Base-by-base conservation (phyloP, 1,140 invertebrate species). In the Drosophila lowei region DNA sequence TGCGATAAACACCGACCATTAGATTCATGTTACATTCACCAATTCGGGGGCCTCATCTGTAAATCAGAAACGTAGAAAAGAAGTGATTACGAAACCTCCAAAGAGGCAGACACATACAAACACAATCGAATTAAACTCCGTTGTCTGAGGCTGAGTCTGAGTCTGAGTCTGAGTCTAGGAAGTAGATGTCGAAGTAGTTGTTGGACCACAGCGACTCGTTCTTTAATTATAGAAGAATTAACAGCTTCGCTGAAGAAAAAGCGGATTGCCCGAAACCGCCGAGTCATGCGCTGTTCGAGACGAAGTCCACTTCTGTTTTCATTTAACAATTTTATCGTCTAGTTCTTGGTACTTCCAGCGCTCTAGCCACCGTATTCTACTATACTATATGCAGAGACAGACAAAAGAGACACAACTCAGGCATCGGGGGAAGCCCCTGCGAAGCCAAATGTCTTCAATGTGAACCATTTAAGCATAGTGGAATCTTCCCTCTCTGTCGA, bases 161-260 rank as follows among this genome's bases (percentile, higher is more conserved):
- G 23, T 25, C 23, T 4, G 23, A 23, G 23, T 23, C 23, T 4
- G 23, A 46, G 44, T 77, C 80, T 73, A 86, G 80, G 80, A 85
- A 85, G 77, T 85, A 64, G 66, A 70, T 68, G 52, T 48, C 60
- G 30, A 30, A 30, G 30, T 30, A 30, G 30, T 4, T 38, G 11
- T 38, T 38, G 34, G 34, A 13, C 30, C 66, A 65, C 18, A 13
- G 54, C 55, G 63, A 85, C 78, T 80, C 60, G 81, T 66, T 85
- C 80, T 85, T 85, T 85, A 85, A 85, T 85, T 85, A 85, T 62
- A 70, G n/a, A 62, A 75, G 83, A 85, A 80, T 85, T 85, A 85
- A 80, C 80, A 85, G 77, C 77, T 85, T 73, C 63, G 75, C 47
- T 48, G 18, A 64, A 72, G 71, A 70, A 85, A 79, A 85, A 85